These are phyloP conservation scores for Nudaria mundana DNA, from an alignment of 2,888 invertebrate genomes.

Conservation along the genomic window DNA sequence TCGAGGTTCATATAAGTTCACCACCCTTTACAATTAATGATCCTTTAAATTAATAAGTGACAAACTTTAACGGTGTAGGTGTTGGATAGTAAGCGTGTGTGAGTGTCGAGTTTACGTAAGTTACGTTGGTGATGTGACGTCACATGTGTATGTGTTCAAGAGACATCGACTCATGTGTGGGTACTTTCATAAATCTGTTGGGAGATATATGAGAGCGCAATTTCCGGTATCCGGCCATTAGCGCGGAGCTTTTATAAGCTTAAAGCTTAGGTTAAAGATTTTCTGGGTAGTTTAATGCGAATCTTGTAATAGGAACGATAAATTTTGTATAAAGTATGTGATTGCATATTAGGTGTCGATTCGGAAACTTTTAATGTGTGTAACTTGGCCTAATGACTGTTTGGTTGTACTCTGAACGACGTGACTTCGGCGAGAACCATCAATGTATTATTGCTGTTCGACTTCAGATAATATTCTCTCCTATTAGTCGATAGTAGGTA, in stretches of 20 bases:
- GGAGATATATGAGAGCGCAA: slow-evolving; percentile 95
- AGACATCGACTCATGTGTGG: slow-evolving; percentile 80
- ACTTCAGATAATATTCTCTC: slow-evolving; percentile 19
- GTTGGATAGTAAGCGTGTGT: slow-evolving; percentile 37
- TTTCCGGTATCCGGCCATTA: slow-evolving; percentile 95
- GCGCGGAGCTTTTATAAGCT: slow-evolving; percentile 85
- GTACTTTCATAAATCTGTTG: slow-evolving; percentile 95
- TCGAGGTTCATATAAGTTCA: slow-evolving; percentile 37
- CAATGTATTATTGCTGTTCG: slow-evolving; percentile 30
- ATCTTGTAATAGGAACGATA: slow-evolving; percentile 81
- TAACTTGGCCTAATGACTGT: slow-evolving; percentile 77
- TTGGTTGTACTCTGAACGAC: slow-evolving; percentile 41
- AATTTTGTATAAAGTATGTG: slow-evolving; percentile 81
- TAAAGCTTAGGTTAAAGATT: slow-evolving; percentile 82
- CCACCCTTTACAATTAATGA: slow-evolving; percentile 65
- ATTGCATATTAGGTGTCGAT: slow-evolving; percentile 80
- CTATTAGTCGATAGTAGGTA: slow-evolving; percentile 13
- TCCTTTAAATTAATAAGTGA: slow-evolving; percentile 76
- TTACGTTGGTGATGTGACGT: slow-evolving; percentile 31
- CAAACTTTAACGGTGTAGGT: slow-evolving; percentile 59
- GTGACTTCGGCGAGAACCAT: slow-evolving; percentile 14
- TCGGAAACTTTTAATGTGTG: slow-evolving; percentile 79
- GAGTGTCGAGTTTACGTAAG: slow-evolving; percentile 35
- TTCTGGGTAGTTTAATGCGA: slow-evolving; percentile 82
- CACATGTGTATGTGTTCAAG: slow-evolving; percentile 55